Conservation (phyloP, 2,888 invertebrate genomes). For the Callimorpha dominula region DNA sequence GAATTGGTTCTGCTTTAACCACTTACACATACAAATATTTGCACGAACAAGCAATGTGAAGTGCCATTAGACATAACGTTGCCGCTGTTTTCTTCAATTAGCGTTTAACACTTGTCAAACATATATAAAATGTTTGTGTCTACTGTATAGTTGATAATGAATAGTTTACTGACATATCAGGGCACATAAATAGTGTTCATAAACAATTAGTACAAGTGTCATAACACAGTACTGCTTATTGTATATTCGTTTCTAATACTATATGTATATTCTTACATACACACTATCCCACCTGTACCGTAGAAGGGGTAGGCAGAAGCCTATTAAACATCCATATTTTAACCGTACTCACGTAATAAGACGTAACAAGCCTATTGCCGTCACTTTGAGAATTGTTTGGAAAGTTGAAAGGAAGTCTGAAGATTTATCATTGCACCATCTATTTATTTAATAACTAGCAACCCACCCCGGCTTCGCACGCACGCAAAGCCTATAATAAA, state of each 20-base stretch:
- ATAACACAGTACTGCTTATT: neutral
- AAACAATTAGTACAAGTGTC: neutral
- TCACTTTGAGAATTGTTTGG: too few species aligned
- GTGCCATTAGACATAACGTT: neutral
- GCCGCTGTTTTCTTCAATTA: neutral
- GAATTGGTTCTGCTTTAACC: neutral
- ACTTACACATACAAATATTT: neutral
- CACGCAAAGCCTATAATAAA: too few species aligned
- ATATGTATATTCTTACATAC: too few species aligned
- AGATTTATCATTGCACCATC: too few species aligned
- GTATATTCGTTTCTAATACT: neutral
- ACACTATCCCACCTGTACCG: too few species aligned
- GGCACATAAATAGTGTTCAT: slow-evolving; percentile 2
- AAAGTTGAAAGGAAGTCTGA: too few species aligned
- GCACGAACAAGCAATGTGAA: neutral
- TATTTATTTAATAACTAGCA: too few species aligned
- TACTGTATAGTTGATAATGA: neutral
- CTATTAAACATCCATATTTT: too few species aligned
- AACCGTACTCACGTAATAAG: too few species aligned
- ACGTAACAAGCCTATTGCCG: too few species aligned
- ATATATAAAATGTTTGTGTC: neutral
- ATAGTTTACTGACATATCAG: neutral
- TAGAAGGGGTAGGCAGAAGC: too few species aligned
- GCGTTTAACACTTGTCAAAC: neutral
- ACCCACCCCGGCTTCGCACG: too few species aligned